Evolutionary conservation across 2,113 vertebrate species (phyloP).

Genomic region (Psammodynastes pulverulentus): DNA sequence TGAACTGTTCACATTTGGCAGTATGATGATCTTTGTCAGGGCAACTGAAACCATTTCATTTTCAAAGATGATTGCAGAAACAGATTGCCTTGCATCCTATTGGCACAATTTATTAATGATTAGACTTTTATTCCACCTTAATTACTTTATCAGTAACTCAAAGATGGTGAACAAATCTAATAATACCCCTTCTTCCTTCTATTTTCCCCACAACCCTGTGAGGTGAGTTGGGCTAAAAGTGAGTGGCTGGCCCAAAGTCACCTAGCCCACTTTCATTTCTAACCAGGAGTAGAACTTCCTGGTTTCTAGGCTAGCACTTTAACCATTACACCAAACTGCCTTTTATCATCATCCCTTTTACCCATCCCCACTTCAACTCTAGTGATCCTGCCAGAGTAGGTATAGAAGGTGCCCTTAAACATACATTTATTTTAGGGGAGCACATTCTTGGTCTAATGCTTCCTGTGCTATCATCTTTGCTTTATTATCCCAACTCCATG

Average conservation of each 20-base stretch:
- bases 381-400: not conserved
- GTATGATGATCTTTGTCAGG: not conserved
- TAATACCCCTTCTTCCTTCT: not conserved
- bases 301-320: not conserved
- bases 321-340: not conserved
- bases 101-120: not conserved
- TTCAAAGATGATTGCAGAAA: not conserved
- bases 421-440: not conserved
- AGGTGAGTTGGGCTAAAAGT: not conserved
- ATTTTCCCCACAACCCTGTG: not conserved
- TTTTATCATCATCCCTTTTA: not conserved
- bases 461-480: not conserved
- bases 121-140: not conserved
- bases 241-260: too few relatives aligned
- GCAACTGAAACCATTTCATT: not conserved
- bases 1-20: not conserved
- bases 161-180: not conserved
- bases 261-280: too few relatives aligned
- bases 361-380: not conserved
- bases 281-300: not conserved
- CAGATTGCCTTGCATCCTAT: not conserved
- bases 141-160: not conserved
- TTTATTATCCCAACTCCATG: not conserved
- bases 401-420: not conserved
- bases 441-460: not conserved